Conservation (phyloP, 2,797 vertebrate genomes). For the Limnodromus scolopaceus region DNA sequence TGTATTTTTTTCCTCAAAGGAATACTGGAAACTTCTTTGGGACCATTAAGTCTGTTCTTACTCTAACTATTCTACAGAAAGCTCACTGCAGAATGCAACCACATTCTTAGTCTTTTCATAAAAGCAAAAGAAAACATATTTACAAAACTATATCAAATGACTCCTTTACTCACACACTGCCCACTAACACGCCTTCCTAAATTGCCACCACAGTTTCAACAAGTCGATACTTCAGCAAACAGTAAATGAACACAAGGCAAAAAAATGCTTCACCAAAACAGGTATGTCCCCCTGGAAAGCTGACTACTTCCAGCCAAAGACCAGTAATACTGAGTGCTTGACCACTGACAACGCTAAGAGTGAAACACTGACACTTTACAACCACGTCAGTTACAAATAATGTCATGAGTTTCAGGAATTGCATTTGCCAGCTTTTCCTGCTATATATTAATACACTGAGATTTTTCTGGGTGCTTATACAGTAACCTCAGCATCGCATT, state of each 20-base stretch:
- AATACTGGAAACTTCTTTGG: not conserved
- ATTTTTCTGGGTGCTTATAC: not conserved
- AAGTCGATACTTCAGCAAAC: not conserved
- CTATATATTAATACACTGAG: not conserved
- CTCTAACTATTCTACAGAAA: not conserved
- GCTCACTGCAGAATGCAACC: not conserved
- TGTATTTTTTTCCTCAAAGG: not conserved
- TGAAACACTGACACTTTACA: not conserved
- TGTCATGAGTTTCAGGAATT: fast-evolving
- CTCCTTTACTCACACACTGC: not conserved
- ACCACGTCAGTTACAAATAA: not conserved
- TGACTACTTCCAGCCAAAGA: not conserved
- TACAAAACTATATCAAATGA: not conserved
- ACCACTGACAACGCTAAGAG: not conserved
- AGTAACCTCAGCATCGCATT: not conserved
- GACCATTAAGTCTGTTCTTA: not conserved
- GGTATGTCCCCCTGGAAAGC: not conserved
- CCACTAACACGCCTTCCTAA: not conserved
- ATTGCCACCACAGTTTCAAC: not conserved
- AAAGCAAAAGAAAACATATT: not conserved
- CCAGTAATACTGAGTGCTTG: fast-evolving
- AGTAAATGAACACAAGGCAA: not conserved
- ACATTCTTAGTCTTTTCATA: not conserved
- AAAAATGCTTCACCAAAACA: fast-evolving
- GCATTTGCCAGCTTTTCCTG: not conserved